A percentile compares a stretch with the other conserved stretches of the same genome.
Evolutionary conservation across 2,888 invertebrate genomes (phyloP).

Genomic region (Caenorhabditis afra): DNA sequence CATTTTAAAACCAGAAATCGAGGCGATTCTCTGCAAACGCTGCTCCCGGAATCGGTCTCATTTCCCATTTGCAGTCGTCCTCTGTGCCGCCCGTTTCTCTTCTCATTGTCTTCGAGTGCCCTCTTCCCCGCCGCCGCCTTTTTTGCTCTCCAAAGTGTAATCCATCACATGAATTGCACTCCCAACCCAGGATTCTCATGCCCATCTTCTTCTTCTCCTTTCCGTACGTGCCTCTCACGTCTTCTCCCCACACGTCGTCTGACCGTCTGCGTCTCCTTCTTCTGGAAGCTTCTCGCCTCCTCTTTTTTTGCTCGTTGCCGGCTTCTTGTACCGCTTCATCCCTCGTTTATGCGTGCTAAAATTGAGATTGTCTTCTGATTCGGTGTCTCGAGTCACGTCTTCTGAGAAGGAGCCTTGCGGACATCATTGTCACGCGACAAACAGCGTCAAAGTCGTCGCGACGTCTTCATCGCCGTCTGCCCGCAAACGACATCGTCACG

Average conservation of each 20-base stretch:
- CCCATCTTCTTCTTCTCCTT: no score
- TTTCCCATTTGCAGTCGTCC: no score
- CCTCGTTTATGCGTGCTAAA: no score
- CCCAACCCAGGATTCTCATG: neutral
- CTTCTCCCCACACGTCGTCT: slow-evolving; percentile 25
- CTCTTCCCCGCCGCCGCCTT: slow-evolving; percentile 4
- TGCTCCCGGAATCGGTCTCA: no score
- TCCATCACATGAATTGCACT: slow-evolving; percentile 40
- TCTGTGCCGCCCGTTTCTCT: neutral
- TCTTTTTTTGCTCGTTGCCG: neutral
- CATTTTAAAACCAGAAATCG: no score
- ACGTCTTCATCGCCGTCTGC: neutral
- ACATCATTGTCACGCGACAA: neutral
- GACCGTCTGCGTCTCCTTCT: neutral
- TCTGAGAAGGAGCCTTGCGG: neutral
- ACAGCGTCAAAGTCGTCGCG: neutral
- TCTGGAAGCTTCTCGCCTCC: no score
- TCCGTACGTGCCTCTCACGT: slow-evolving; percentile 22
- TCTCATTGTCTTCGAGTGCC: neutral
- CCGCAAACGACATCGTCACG: neutral
- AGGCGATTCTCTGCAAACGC: no score
- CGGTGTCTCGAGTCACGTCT: no score
- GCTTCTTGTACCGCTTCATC: neutral
- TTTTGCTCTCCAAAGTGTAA: slow-evolving; percentile 14
- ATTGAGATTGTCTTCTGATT: no score